Conservation (phyloP, 2,797 vertebrate species). For the Sebastes trivittatus region DNA sequence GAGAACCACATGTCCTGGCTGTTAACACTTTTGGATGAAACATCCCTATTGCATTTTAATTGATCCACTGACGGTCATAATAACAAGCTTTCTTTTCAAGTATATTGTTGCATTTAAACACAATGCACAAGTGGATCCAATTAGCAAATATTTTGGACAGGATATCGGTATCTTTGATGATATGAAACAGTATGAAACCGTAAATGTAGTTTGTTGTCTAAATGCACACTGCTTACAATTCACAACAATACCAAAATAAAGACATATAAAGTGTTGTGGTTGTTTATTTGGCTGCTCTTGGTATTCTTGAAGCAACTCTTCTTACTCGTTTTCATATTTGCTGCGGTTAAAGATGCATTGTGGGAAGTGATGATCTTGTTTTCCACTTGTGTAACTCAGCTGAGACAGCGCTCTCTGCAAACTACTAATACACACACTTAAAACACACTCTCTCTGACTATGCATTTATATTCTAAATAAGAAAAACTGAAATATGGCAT, state of each 20-base stretch:
- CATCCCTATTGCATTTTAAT: slow-evolving; percentile 18
- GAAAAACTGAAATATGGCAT: background rate
- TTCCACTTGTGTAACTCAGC: slow-evolving; percentile 42
- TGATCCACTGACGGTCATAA: background rate
- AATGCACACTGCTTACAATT: background rate
- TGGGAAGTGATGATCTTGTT: slow-evolving; percentile 47
- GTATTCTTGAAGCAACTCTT: slow-evolving; percentile 1
- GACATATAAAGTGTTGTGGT: background rate
- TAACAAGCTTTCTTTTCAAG: background rate
- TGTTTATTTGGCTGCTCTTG: background rate
- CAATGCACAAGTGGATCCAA: background rate
- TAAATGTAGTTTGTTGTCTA: background rate
- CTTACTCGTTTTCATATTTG: slow-evolving; percentile 2
- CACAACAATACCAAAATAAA: background rate
- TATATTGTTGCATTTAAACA: background rate
- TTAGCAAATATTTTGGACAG: background rate
- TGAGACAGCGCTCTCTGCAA: slow-evolving; percentile 26
- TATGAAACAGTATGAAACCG: background rate
- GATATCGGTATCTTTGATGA: background rate
- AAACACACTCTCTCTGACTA: background rate
- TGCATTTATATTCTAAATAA: background rate
- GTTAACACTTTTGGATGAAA: slow-evolving; percentile 12
- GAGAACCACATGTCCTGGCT: slow-evolving; percentile 39
- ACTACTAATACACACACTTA: slow-evolving; percentile 11
- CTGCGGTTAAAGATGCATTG: slow-evolving; percentile 47